Evolutionary conservation across 2,888 invertebrate species (phyloP).

Genomic region (Choreutis nemorana): DNA sequence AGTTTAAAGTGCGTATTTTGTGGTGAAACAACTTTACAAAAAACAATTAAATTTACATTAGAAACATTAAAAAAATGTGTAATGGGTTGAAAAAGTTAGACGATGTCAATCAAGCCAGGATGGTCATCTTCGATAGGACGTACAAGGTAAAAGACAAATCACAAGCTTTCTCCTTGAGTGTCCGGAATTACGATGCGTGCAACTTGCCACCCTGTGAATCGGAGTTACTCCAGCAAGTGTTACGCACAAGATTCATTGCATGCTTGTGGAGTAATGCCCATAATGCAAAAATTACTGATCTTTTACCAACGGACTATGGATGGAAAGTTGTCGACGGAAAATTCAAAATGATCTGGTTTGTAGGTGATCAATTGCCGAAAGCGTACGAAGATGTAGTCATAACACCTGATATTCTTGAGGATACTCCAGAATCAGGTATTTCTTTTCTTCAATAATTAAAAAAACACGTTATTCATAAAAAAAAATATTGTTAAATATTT

Average conservation of each 20-base stretch:
- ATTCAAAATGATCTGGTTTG: conserved; percentile 12
- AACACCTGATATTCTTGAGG: conserved; percentile 15
- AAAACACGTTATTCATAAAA: conserved; percentile 8
- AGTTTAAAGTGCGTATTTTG: too few relatives aligned
- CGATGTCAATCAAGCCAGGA: too few relatives aligned
- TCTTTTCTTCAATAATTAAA: conserved; percentile 8
- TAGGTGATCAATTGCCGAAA: conserved; percentile 16
- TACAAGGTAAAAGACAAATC: too few relatives aligned
- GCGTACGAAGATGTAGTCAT: conserved; percentile 17
- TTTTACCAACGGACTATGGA: conserved; percentile 14
- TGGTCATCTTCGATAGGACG: too few relatives aligned
- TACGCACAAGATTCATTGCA: conserved; percentile 19
- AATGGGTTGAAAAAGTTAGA: too few relatives aligned
- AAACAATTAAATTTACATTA: too few relatives aligned
- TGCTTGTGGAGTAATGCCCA: conserved; percentile 18
- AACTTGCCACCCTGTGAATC: conserved; percentile 18
- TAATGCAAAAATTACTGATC: conserved; percentile 12
- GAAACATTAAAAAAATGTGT: too few relatives aligned
- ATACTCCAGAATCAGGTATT: conserved; percentile 13
- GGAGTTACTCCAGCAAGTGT: conserved; percentile 17
- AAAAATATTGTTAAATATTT: conserved; percentile 7
- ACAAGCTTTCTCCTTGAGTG: conserved; percentile 1
- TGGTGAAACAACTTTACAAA: too few relatives aligned
- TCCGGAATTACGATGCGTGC: conserved; percentile 1
- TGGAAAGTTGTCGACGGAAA: conserved; percentile 9